Percentiles rank a stretch among this genome's conserved stretches.
Evolutionary conservation across 2,888 invertebrate genomes (phyloP).

Genomic region (Volucella bombylans): DNA sequence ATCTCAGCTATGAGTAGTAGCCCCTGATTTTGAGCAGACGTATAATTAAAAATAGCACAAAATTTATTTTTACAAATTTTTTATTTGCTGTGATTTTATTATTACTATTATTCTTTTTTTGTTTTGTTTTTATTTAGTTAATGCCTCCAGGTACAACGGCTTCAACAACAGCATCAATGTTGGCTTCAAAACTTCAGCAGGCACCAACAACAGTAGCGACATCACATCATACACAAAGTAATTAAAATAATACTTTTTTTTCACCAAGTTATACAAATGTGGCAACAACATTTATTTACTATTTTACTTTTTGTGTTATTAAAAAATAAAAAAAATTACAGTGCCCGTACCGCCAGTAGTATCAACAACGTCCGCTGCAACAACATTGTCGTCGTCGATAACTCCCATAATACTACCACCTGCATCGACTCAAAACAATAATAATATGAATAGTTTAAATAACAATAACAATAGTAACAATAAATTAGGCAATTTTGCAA

Average conservation of each 20-base stretch:
- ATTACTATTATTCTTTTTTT: conserved; percentile 19
- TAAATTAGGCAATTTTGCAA: conserved; percentile 71
- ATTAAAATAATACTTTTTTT: conserved; percentile 41
- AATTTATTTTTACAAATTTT: conserved; percentile 16
- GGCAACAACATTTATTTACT: conserved; percentile 37
- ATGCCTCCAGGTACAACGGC: conserved; percentile 75
- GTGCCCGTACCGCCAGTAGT: conserved; percentile 76
- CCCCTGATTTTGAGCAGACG: no score
- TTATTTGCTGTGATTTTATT: conserved; percentile 28
- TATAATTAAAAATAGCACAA: neutral
- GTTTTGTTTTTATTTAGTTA: conserved; percentile 62
- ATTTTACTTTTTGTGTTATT: conserved; percentile 34
- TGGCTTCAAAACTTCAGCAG: conserved; percentile 75
- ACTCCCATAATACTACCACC: conserved; percentile 77
- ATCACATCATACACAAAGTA: conserved; percentile 73
- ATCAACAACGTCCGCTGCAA: conserved; percentile 78
- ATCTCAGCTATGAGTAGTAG: no score
- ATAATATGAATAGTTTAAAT: conserved; percentile 70
- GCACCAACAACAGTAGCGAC: conserved; percentile 74
- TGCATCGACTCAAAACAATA: conserved; percentile 79
- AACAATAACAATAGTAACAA: conserved; percentile 74
- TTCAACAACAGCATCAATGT: conserved; percentile 79
- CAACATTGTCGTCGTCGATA: conserved; percentile 74
- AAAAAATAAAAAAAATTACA: conserved; percentile 42
- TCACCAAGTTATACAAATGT: conserved; percentile 2